phyloP scores from a whole-genome alignment of 2,113 vertebrate species.

The Chunga burmeisteri region DNA sequence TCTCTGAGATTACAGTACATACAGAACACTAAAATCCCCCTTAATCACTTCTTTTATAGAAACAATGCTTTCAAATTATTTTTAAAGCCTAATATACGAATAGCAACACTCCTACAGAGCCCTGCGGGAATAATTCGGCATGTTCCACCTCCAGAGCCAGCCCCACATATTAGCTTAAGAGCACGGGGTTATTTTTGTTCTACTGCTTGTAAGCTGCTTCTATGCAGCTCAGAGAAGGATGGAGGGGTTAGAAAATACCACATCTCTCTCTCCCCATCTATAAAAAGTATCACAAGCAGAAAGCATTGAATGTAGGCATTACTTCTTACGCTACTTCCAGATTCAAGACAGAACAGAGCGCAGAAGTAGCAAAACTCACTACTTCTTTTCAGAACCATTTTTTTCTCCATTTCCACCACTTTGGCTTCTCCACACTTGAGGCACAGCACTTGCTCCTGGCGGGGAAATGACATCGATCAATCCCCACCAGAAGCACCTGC shows the following conservation, averaged over 20 bases:
- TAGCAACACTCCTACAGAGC: neutral
- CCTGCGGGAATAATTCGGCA: neutral
- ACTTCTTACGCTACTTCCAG: neutral
- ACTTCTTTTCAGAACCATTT: neutral
- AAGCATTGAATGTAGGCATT: neutral
- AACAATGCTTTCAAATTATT: neutral
- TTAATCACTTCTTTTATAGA: neutral
- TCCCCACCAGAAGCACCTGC: neutral
- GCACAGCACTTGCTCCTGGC: neutral
- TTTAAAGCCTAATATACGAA: neutral
- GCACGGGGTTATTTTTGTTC: constrained; percentile 37
- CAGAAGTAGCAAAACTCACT: neutral
- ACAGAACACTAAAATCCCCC: neutral
- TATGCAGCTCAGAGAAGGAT: neutral
- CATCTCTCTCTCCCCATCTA: neutral
- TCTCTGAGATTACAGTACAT: neutral
- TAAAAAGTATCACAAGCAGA: neutral
- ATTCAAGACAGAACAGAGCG: neutral
- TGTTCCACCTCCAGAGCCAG: neutral
- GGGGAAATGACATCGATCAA: neutral
- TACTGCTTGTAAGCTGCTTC: neutral
- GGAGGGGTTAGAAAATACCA: neutral
- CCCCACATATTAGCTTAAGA: neutral
- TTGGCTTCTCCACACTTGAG: neutral
- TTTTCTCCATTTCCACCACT: neutral